Evolutionary conservation across 2,888 invertebrate species (phyloP).

Genomic region (Pseudococcus viburni): DNA sequence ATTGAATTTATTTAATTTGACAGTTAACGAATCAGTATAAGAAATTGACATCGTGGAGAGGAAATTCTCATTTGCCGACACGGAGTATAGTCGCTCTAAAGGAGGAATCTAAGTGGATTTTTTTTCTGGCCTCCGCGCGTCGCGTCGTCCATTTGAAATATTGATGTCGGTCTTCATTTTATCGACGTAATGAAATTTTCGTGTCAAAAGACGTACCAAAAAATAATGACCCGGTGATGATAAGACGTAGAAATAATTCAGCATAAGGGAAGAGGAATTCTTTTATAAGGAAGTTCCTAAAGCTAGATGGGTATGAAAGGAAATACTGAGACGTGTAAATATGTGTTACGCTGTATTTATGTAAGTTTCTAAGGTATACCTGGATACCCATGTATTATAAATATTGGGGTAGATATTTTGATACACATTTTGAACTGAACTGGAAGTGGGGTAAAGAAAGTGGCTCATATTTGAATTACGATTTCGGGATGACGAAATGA

Average conservation of each 20-base stretch:
- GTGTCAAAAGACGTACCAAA: conserved; percentile 20
- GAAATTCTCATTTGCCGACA: conserved; percentile 32
- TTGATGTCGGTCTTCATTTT: conserved; percentile 33
- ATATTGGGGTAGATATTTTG: neutral
- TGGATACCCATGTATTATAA: neutral
- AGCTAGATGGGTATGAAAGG: too few relatives aligned
- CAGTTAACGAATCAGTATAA: conserved; percentile 30
- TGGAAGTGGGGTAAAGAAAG: neutral
- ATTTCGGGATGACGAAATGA: neutral
- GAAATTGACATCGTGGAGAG: conserved; percentile 14
- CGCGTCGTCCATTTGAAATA: conserved; percentile 13
- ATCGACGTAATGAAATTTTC: conserved; percentile 31
- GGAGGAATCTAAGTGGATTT: conserved; percentile 13
- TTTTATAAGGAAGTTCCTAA: neutral
- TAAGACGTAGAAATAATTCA: conserved; percentile 5
- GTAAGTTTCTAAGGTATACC: neutral
- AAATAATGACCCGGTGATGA: neutral
- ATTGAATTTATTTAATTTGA: conserved; percentile 44
- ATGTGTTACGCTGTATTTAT: neutral
- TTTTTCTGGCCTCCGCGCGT: neutral
- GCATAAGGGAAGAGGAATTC: neutral
- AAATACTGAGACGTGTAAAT: neutral
- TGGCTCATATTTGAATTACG: neutral
- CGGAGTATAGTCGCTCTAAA: neutral
- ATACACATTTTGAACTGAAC: neutral